Base-by-base conservation (phyloP, 37 sponge, comb jelly and placozoan species). In the Bolinopsis microptera region DNA sequence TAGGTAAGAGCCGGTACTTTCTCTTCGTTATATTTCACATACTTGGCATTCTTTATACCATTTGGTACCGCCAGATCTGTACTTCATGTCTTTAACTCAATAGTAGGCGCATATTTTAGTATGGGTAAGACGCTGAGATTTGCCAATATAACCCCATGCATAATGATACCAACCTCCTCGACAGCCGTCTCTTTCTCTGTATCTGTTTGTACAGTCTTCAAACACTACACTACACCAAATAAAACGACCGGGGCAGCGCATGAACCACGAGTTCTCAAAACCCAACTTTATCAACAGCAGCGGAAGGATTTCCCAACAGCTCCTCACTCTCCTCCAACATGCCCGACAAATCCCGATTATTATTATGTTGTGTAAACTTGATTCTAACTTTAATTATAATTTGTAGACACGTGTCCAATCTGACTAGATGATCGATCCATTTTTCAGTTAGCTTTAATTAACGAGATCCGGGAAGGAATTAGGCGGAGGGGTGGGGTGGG, bases 21-120 rank as follows among this genome's bases (percentile, higher is more conserved):
- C 26, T 8, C 31, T n/a, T 5, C 5, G 31, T 28, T 23, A 5
- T 30, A n/a, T 2, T n/a, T n/a, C 31, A 72, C 75, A 72, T 72
- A 72, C 26, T n/a, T n/a, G 31, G 75, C 75, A 72, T 72, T 72
- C 75, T 72, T 72, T 72, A 72, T n/a, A 2, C 75, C 75, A 21
- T 72, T 21, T 18, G 61, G 61, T 31, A 80, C 61, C 61, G 61
- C 13, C 61, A 48, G 3, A 72, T 2, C 26, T 72, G 18, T n/a
- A 72, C 3, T 5, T n/a, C 75, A 8, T n/a, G 31, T 72, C 75
- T n/a, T 28, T 72, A n/a, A n/a, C 75, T 8, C 18, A 72, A n/a
- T 72, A 8, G 75, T 72, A 72, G n/a, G n/a, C n/a, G n/a, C n/a
- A n/a, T n/a, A n/a, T n/a, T n/a, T n/a, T n/a, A n/a, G n/a, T n/a